Evolutionary conservation across 2,113 vertebrate genomes (phyloP), one percentile per base, ranked within the genome.

Genomic region (Trematocara nigrifrons): DNA sequence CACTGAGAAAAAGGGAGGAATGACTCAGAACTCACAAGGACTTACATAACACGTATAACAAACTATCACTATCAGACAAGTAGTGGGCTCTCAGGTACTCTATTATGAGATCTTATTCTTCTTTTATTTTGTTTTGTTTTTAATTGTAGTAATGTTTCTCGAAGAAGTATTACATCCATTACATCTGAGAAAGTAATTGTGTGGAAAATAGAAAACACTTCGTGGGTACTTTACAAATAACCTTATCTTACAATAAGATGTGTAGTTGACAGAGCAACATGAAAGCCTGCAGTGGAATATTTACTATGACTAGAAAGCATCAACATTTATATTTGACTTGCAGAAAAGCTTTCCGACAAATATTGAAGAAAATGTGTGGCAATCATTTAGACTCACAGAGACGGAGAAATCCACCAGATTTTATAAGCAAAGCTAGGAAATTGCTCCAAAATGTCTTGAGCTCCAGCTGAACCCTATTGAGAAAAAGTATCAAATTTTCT

Each of bases 101-200:
- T 29, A 29, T 29, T 29, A 29, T 29, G 26, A 26, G 13, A 71
- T 26, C 12, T 26, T 26, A 26, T 71, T 45, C 66, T 45, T 71
- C 13, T 45, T 26, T 42, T 66, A 0, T 38, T 66, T 42, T 71
- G 0, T 42, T 64, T 59, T 31, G 0, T 66, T 66, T 40, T 22
- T 22, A 66, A 66, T 29, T n/a, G 26, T 33, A 33, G 71, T 31
- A 33, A n/a, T 18, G 26, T 76, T 76, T 33, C 6, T 31, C 4
- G 0, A 49, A n/a, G 16, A 76, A 31, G 8, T 31, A 76, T 61
- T 61, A 33, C 15, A 31, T n/a, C 26, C 16, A 33, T 31, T 76
- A 51, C 26, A 76, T 33, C 10, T 76, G 16, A 76, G 45, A 76
- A 51, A 76, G 71, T n/a, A 76, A 49, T 29, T 74, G 69, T 29